These are phyloP conservation scores for Trichonephila inaurata DNA, from an alignment of 1,140 invertebrate genomes.

Conservation along the genomic window DNA sequence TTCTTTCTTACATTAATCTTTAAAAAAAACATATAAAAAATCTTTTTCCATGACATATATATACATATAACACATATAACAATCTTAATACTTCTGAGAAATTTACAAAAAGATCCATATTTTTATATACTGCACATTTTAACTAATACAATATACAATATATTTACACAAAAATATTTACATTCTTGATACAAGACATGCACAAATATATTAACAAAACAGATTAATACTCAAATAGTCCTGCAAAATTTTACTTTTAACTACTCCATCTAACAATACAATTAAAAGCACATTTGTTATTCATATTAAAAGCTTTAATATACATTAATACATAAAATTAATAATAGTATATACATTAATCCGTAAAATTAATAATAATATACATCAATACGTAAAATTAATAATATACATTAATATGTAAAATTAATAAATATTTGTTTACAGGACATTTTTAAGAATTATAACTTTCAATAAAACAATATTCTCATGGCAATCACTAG, in stretches of 20 bases:
- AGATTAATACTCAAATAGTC: background rate
- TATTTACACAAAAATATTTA: background rate
- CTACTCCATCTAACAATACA: background rate
- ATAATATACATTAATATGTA: too few relatives aligned
- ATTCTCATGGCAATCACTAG: too few relatives aligned
- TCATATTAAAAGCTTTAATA: too few relatives aligned
- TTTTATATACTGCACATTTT: background rate
- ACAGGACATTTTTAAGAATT: too few relatives aligned
- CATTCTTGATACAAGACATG: background rate
- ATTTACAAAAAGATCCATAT: background rate
- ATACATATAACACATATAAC: background rate
- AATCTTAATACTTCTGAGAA: background rate
- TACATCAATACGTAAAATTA: too few relatives aligned
- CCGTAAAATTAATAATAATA: too few relatives aligned
- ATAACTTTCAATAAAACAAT: too few relatives aligned
- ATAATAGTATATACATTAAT: too few relatives aligned
- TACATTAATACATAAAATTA: too few relatives aligned
- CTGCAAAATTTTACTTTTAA: background rate
- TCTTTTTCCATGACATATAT: background rate
- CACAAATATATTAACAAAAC: background rate
- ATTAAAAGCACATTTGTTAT: background rate
- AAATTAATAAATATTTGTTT: too few relatives aligned
- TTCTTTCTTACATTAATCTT: background rate
- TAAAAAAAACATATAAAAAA: background rate
- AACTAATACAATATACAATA: background rate